Base-by-base conservation (phyloP, 2,888 invertebrate species). In the Cheilosia vernalis region DNA sequence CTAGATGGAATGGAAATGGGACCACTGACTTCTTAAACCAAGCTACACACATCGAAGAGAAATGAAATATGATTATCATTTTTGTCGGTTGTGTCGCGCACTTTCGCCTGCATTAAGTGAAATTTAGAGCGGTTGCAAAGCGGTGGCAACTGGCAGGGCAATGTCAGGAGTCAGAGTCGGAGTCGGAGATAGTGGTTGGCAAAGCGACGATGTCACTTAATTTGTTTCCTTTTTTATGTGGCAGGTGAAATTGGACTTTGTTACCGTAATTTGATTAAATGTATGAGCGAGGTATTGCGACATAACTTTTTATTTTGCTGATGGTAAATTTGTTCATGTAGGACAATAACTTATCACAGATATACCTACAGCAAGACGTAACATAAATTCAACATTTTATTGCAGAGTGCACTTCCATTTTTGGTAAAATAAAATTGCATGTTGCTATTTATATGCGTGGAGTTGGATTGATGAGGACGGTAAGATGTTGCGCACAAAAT, bases 61-160 rank as follows among this genome's bases (percentile, higher is more conserved):
- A 84, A 79, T 79, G 83, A 84, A 84, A 84, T 84, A 84, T 84
- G 79, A 79, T 83, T 79, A 74, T 84, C 79, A 83, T 78, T 83
- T 83, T 79, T 37, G 78, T 67, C 51, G 78, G 66, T 67, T 64
- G 69, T 79, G 69, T 33, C 44, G 69, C 79, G 73, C 64, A 55
- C 44, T 56, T 72, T 78, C 24, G 72, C 49, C 56, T 73, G 83
- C 67, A 73, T 55, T 79, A 84, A 84, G 83, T 84, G 79, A 84
- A 79, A 84, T 84, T 84, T 79, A 84, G 74, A 73, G 72, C 42
- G 63, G 37, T 77, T 69, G 21, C 33, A 4, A 49, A 61, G 47
- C 55, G 27, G 17, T 17, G 58, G 40, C 47, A 24, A 27, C 27
- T 63, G 49, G 37, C 42, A 40, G 5, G 21, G 10, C 24, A 33